These are phyloP conservation scores for Gambusia affinis DNA, from an alignment of 2,113 vertebrate species.

Conservation along the genomic window DNA sequence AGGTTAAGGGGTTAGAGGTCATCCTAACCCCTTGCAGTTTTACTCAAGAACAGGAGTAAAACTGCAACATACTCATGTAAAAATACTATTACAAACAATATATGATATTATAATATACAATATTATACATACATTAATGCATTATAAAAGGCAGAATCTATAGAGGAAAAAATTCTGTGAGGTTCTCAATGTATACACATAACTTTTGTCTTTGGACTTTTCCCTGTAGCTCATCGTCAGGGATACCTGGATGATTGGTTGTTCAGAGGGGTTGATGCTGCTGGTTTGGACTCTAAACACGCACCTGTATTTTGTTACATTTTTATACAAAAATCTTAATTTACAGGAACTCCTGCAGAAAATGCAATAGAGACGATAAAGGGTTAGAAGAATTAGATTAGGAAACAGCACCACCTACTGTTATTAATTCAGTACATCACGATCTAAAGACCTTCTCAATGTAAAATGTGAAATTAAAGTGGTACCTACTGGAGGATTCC, in stretches of 20 bases:
- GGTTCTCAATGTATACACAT: too few relatives aligned
- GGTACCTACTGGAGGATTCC: neutral
- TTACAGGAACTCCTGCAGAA: neutral
- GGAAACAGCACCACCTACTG: conserved; percentile 25
- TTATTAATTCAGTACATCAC: neutral
- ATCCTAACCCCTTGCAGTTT: too few relatives aligned
- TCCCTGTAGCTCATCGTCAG: too few relatives aligned
- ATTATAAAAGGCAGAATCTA: too few relatives aligned
- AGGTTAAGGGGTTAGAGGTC: too few relatives aligned
- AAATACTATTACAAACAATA: neutral
- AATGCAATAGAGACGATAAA: too few relatives aligned
- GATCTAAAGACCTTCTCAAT: neutral
- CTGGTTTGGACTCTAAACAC: neutral
- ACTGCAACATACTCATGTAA: neutral
- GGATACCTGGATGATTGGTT: neutral
- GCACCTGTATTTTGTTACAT: neutral
- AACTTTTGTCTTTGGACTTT: too few relatives aligned
- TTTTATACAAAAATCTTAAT: neutral
- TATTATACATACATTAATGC: neutral
- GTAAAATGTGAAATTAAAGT: neutral
- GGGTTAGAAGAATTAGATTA: neutral
- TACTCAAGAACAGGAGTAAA: neutral
- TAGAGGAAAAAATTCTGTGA: too few relatives aligned
- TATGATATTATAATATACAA: neutral
- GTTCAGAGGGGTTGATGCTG: too few relatives aligned